Conservation (phyloP, 2,113 vertebrate species). For the Nesogale talazaci region DNA sequence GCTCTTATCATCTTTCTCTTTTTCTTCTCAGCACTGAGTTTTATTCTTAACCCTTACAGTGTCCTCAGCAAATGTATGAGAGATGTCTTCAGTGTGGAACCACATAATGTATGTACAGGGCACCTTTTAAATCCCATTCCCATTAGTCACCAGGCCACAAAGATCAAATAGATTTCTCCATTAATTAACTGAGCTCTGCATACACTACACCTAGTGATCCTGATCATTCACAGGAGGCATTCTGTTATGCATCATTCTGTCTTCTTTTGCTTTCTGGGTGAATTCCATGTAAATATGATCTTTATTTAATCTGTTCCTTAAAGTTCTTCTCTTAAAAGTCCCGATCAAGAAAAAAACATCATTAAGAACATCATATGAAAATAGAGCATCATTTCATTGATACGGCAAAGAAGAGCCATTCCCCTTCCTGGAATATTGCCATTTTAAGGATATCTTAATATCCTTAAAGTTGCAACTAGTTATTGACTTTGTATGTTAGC, state of each 20-base stretch:
- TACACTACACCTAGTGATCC: background rate
- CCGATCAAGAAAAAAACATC: constrained; percentile 64
- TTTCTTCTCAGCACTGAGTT: background rate
- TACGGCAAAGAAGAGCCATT: constrained; percentile 65
- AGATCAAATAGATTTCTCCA: background rate
- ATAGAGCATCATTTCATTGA: constrained; percentile 71
- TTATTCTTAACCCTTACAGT: background rate
- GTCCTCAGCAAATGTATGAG: background rate
- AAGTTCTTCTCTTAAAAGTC: constrained; percentile 61
- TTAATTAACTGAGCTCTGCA: background rate
- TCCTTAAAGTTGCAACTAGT: constrained; percentile 77
- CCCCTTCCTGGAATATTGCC: background rate
- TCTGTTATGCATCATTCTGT: constrained; percentile 29
- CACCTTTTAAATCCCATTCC: constrained; percentile 4
- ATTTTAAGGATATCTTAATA: constrained; percentile 77
- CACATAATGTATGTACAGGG: background rate
- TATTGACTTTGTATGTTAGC: constrained; percentile 76
- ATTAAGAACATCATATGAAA: constrained; percentile 79
- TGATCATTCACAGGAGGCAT: constrained; percentile 37
- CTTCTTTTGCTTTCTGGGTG: constrained; percentile 13
- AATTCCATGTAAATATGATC: background rate
- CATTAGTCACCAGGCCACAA: constrained; percentile 10
- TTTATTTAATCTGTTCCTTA: constrained; percentile 56
- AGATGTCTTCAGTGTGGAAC: background rate
- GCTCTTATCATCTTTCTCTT: background rate